These are phyloP conservation scores for Belonocnema kinseyi DNA, from an alignment of 1,140 invertebrate genomes.

Conservation along the genomic window DNA sequence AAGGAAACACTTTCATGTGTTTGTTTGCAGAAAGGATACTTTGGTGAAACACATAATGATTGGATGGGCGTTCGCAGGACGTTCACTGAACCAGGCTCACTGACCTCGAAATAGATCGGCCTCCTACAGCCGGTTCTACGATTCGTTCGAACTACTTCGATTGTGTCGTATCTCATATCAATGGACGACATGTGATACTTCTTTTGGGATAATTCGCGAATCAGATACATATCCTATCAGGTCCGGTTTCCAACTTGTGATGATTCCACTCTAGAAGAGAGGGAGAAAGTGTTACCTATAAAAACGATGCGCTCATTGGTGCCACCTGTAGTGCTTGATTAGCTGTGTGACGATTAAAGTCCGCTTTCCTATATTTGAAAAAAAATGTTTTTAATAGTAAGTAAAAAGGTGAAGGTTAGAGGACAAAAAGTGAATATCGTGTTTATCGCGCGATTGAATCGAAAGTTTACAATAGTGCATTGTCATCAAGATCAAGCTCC, in stretches of 20 bases:
- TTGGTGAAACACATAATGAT: conserved; percentile 9
- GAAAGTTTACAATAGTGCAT: neutral
- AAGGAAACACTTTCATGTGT: conserved; percentile 2
- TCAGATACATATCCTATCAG: conserved; percentile 42
- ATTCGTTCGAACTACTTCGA: neutral
- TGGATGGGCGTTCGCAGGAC: conserved; percentile 26
- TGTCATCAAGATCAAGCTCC: neutral
- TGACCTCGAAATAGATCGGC: neutral
- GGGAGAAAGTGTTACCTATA: conserved; percentile 70
- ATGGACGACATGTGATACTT: conserved; percentile 3
- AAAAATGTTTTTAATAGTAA: conserved; percentile 53
- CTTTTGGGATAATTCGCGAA: conserved; percentile 48
- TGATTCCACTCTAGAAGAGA: conserved; percentile 51
- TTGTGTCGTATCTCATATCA: neutral
- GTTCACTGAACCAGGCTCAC: conserved; percentile 15
- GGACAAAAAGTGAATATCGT: conserved; percentile 5
- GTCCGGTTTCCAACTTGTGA: conserved; percentile 58
- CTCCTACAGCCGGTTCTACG: neutral
- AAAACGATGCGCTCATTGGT: conserved; percentile 64
- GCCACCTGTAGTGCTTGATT: conserved; percentile 59
- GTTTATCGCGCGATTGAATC: neutral
- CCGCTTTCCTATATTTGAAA: conserved; percentile 32
- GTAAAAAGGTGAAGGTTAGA: conserved; percentile 40
- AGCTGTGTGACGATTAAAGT: conserved; percentile 50
- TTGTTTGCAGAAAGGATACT: neutral